Evolutionary conservation across 1,140 invertebrate species (phyloP).

Genomic region (Mizuhopecten yessoensis): DNA sequence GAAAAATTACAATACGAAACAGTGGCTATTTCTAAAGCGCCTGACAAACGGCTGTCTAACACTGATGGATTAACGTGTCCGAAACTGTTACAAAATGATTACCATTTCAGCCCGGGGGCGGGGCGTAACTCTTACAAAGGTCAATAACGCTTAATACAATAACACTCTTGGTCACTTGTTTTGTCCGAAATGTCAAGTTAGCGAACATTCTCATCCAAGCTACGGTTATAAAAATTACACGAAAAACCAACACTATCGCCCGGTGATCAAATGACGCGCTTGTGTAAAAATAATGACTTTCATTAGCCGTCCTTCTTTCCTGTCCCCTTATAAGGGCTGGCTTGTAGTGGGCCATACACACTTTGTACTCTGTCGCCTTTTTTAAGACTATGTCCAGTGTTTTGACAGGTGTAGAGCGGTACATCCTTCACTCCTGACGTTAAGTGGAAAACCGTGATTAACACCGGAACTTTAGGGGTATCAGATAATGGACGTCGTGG

Average conservation of each 20-base stretch:
- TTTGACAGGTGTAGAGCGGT: too few species aligned
- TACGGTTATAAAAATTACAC: not conserved
- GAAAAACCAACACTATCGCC: not conserved
- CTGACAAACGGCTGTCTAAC: not conserved
- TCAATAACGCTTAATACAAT: not conserved
- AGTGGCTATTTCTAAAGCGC: not conserved
- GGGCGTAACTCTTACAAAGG: not conserved
- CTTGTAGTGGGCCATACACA: too few species aligned
- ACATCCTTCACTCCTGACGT: too few species aligned
- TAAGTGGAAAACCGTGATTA: too few species aligned
- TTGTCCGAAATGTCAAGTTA: not conserved
- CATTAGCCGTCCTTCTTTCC: not conserved
- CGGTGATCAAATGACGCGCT: not conserved
- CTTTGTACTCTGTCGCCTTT: too few species aligned
- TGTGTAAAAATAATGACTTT: not conserved
- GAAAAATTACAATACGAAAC: not conserved
- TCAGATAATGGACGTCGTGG: too few species aligned
- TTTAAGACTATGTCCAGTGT: too few species aligned
- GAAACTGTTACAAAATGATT: not conserved
- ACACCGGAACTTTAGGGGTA: too few species aligned
- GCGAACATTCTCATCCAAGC: not conserved
- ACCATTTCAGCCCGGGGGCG: not conserved
- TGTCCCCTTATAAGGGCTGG: too few species aligned
- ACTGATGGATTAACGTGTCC: constrained; percentile 13
- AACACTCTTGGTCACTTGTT: constrained; percentile 1